Evolutionary conservation across 2,888 invertebrate genomes (phyloP), one percentile per base, ranked within the genome.

Genomic region (Hartigia nigra): DNA sequence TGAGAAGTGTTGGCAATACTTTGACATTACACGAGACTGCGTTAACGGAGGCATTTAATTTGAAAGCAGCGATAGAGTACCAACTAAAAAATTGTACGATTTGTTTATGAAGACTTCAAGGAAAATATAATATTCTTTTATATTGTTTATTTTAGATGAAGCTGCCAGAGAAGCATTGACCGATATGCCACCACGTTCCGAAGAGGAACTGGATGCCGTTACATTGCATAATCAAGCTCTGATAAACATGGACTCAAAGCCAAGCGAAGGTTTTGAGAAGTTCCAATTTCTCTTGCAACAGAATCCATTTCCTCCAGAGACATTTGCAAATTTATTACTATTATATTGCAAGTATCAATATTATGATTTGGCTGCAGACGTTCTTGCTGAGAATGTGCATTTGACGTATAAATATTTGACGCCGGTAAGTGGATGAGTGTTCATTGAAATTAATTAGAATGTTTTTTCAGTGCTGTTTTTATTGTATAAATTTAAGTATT

Each of bases 61-160:
- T 99, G 34, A 99, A 99, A 93, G 98, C 99, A 12, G 99, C 99
- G 5, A 98, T 99, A 86, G 99, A 99, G 92, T 99, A 98, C 92
- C 97, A 98, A 90, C 94, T 97, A 76, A 96, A 96, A 91, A 97
- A 98, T 91, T 93, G 96, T 94, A 92, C 92, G 83, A 23, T 72
- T 34, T 31, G 31, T 72, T 31, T 23, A 55, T 23, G 55, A 23
- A 23, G 23, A 55, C 23, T 9, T 76, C 70, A 31, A 74, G 75
- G 76, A 74, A 37, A 72, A 72, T 31, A 39, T 72, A 76, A 23
- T 55, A 78, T 75, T 74, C 31, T 36, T 37, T 35, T 75, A 11
- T 35, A 37, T 55, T 0, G 2, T 55, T 23, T 31, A 32, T 84
- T 87, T 89, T 92, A 94, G 95, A 95, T 87, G 97, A 97, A 87